phyloP scores from a whole-genome alignment of 2,113 vertebrate genomes.

The Archilochus colubris region DNA sequence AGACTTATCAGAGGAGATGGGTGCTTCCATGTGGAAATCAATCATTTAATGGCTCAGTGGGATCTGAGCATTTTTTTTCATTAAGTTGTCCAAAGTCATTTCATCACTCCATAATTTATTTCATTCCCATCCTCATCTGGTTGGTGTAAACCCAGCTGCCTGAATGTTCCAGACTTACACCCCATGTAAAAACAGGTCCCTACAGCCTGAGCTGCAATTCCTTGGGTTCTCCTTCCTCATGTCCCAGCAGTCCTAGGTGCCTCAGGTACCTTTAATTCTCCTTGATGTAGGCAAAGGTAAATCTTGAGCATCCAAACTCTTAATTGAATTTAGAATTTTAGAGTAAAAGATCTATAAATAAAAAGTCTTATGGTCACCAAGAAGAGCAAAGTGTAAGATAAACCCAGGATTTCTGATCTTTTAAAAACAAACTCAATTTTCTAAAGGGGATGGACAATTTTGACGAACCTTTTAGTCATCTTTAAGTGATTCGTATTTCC shows the following conservation, averaged over 20 bases:
- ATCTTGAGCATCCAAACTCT: not conserved
- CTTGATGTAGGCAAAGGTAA: not conserved
- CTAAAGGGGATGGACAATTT: not conserved
- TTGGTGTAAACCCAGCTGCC: not conserved
- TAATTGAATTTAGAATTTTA: not conserved
- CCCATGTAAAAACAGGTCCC: not conserved
- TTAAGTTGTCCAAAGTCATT: constrained; percentile 65
- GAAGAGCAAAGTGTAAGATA: not conserved
- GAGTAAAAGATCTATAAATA: not conserved
- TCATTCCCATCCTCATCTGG: not conserved
- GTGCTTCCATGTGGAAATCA: constrained; percentile 64
- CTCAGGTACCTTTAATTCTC: accelerated
- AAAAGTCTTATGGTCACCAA: not conserved
- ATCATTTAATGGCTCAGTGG: constrained; percentile 44
- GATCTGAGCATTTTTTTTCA: constrained; percentile 30
- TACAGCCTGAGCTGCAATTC: not conserved
- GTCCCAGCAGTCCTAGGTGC: not conserved
- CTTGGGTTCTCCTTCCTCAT: not conserved
- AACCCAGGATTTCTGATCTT: not conserved
- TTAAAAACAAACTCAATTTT: not conserved
- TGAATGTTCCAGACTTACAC: not conserved
- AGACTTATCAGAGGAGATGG: constrained; percentile 15
- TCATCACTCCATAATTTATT: constrained; percentile 32
- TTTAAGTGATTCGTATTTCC: not conserved
- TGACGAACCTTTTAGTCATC: not conserved